phyloP scores from a whole-genome alignment of 2,797 vertebrate genomes.

The Peromyscus aztecus region DNA sequence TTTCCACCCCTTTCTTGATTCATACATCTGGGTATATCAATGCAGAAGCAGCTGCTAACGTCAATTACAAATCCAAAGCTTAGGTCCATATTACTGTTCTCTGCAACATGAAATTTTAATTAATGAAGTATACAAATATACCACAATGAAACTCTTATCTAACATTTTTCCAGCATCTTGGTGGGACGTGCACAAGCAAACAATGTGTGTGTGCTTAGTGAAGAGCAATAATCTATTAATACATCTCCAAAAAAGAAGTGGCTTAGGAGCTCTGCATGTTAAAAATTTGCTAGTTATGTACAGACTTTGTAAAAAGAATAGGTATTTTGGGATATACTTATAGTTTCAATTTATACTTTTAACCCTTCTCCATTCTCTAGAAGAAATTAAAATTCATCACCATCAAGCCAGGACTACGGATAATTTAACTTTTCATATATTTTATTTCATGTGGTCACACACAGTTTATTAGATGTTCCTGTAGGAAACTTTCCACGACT shows the following conservation, averaged over 20 bases:
- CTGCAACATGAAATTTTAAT: constrained; percentile 73
- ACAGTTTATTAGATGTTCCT: not conserved
- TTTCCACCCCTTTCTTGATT: constrained; percentile 61
- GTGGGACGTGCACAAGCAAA: constrained; percentile 41
- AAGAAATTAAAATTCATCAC: constrained; percentile 14
- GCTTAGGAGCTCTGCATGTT: constrained; percentile 21
- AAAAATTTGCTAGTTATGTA: constrained; percentile 27
- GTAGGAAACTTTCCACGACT: not conserved
- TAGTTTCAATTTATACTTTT: not conserved
- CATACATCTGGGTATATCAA: constrained; percentile 72
- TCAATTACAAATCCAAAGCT: constrained; percentile 70
- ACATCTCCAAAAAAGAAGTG: not conserved
- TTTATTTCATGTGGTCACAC: constrained; percentile 14
- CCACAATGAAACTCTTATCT: constrained; percentile 71
- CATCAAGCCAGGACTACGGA: not conserved
- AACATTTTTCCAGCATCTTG: constrained; percentile 45
- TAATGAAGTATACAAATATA: constrained; percentile 73
- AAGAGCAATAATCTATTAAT: constrained; percentile 59
- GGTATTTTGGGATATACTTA: constrained; percentile 49
- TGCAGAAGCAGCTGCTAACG: constrained; percentile 75
- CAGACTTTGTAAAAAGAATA: constrained; percentile 49
- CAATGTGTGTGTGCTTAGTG: constrained; percentile 42
- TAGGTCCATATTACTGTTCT: constrained; percentile 58
- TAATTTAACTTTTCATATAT: constrained; percentile 7
- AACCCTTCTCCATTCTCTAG: not conserved